Conservation (phyloP, 2,113 vertebrate species). For the Corythornis vintsioides region DNA sequence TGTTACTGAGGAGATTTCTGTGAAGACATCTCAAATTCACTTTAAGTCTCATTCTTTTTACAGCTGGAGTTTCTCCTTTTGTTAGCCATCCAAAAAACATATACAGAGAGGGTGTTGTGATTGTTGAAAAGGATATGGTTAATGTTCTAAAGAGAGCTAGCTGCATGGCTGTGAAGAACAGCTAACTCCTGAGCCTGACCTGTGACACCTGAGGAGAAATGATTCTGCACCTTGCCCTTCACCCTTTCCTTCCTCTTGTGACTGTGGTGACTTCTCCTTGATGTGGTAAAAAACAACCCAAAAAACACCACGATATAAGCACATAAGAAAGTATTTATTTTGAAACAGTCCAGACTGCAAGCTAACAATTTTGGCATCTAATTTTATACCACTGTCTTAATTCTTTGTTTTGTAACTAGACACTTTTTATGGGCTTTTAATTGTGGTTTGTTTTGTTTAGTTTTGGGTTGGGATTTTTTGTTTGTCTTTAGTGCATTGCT, state of each 20-base stretch:
- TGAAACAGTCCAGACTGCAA: neutral
- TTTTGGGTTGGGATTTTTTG: neutral
- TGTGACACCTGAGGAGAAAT: neutral
- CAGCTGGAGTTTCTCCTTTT: slow-evolving; percentile 24
- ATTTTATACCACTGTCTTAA: neutral
- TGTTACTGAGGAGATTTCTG: slow-evolving; percentile 23
- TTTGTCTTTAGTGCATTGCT: slow-evolving; percentile 4
- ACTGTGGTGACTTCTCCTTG: neutral
- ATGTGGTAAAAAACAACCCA: neutral
- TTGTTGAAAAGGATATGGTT: neutral
- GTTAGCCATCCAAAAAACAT: slow-evolving; percentile 1
- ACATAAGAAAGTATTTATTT: neutral
- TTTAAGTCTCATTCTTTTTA: slow-evolving; percentile 28
- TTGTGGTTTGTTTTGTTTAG: slow-evolving; percentile 37
- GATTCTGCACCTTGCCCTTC: neutral
- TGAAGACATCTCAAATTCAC: slow-evolving; percentile 17
- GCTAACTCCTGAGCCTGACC: neutral
- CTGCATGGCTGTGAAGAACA: neutral
- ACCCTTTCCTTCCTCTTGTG: neutral
- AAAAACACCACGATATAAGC: neutral
- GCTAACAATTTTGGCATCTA: neutral
- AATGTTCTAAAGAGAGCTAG: neutral
- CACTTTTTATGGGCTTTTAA: neutral
- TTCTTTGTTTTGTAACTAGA: slow-evolving; percentile 35
- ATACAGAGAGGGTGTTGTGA: neutral